Evolutionary conservation across 2,113 vertebrate genomes (phyloP), one percentile per base, ranked within the genome.

Genomic region (Sylvietta virens): DNA sequence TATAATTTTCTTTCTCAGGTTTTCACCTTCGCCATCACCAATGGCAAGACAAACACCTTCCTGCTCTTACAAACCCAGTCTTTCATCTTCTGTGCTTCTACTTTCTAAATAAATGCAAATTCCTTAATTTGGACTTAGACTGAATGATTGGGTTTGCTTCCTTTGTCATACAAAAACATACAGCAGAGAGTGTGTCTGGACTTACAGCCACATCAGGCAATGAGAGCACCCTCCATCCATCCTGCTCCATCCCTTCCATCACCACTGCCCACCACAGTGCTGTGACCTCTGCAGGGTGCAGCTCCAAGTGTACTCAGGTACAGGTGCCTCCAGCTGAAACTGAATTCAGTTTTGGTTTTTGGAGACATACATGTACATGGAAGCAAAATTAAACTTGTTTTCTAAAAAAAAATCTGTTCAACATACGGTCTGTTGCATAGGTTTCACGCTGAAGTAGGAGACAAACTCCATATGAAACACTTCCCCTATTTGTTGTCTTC

Each of bases 201-300:
- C 14, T 48, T 39, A 4, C 42, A 74, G 11, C 11, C 37, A 39
- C 19, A 14, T 13, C 35, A 42, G 16, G 9, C 3, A 2, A 11
- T 20, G 28, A 3, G 15, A 80, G 9, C 1, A 3, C 7, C 2
- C 13, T 81, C 14, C 7, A 1, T 27, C 15, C 6, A 0, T 48
- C 26, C n/a, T 39, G 28, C 0, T 3, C 33, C 10, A 1, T 27
- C 48, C 40, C 19, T 78, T 61, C 37, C 8, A 3, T 22, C 39
- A 31, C 16, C 28, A 13, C 21, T 53, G 60, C n/a, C 45, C 37
- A 4, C 19, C 33, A 58, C 0, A 0, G 42, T 26, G 47, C 58
- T 65, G 35, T 35, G 42, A 73, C 33, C 26, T 30, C 56, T 33
- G 21, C 72, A 81, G 31, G 4, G 11, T 28, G 12, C 40, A 39